These are phyloP conservation scores for Diploscapter pachys DNA, from an alignment of 1,140 invertebrate genomes.

Conservation along the genomic window DNA sequence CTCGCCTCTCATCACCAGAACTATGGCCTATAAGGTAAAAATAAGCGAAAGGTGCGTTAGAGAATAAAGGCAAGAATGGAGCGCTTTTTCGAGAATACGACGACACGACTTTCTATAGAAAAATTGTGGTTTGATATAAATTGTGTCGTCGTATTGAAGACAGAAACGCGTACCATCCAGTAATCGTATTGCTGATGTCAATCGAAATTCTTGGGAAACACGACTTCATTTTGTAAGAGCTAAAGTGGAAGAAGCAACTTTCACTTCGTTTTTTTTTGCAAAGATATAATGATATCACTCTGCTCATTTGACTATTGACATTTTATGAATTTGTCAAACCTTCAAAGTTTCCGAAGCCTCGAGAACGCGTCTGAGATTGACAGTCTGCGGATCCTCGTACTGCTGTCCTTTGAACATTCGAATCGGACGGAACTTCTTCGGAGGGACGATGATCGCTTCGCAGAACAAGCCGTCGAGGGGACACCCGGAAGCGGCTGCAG, in stretches of 20 bases:
- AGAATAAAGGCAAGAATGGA: not conserved
- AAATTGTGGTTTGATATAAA: no score
- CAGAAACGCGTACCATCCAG: no score
- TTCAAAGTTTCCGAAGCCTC: constrained; percentile 50
- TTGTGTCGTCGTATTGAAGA: no score
- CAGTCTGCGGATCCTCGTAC: constrained; percentile 77
- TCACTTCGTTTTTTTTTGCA: no score
- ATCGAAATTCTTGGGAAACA: no score
- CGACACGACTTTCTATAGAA: no score
- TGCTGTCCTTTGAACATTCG: constrained; percentile 66
- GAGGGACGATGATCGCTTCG: constrained; percentile 77
- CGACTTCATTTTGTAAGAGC: no score
- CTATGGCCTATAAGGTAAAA: constrained; percentile 17
- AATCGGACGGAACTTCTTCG: constrained; percentile 79
- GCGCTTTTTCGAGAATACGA: no score
- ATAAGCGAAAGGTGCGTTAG: constrained; percentile 3
- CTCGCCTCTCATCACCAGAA: constrained; percentile 23
- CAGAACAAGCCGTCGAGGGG: constrained; percentile 87
- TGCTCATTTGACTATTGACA: no score
- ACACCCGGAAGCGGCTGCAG: constrained; percentile 46
- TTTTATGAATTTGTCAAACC: not conserved
- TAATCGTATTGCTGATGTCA: no score
- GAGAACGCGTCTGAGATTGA: constrained; percentile 61
- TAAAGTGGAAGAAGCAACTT: no score
- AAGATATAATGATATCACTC: no score